These are phyloP conservation scores for Drosophila chauvacae DNA, from an alignment of 1,140 invertebrate genomes.

Conservation along the genomic window DNA sequence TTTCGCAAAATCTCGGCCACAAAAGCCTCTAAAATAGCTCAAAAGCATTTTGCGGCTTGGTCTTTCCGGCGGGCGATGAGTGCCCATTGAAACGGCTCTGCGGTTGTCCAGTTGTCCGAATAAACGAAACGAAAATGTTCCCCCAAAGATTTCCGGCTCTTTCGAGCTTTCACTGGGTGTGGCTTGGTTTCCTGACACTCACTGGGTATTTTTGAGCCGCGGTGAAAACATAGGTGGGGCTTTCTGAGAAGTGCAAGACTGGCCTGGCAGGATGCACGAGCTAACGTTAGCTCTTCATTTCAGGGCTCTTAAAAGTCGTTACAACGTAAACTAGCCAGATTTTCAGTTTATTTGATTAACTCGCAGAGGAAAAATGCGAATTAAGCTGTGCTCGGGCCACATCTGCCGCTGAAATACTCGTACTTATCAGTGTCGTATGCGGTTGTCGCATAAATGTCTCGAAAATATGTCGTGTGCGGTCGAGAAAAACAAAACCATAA, in stretches of 20 bases:
- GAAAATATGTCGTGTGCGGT: constrained; percentile 44
- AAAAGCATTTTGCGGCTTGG: constrained; percentile 57
- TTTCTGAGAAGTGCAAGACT: neutral
- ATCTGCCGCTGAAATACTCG: constrained; percentile 42
- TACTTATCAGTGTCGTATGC: constrained; percentile 33
- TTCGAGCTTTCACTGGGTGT: neutral
- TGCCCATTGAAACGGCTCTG: constrained; percentile 46
- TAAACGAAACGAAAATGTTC: constrained; percentile 18
- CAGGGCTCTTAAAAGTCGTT: neutral
- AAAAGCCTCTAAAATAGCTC: constrained; percentile 40
- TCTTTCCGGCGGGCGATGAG: constrained; percentile 18
- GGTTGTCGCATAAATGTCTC: constrained; percentile 60
- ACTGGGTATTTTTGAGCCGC: neutral
- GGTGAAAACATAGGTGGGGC: neutral
- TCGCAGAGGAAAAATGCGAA: constrained; percentile 17
- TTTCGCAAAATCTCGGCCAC: constrained; percentile 31
- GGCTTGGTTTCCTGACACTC: neutral
- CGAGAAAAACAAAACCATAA: constrained; percentile 49
- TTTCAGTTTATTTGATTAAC: constrained; percentile 37
- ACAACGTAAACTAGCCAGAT: constrained; percentile 1
- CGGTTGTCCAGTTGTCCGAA: constrained; percentile 36
- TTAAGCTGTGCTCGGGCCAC: constrained; percentile 30
- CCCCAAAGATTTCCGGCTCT: constrained; percentile 3
- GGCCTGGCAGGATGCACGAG: neutral
- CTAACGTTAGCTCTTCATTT: neutral